A percentile compares a stretch with the other conserved stretches of the same genome.
These are phyloP conservation scores for Cynopterus brachyotis DNA, from an alignment of 2,113 vertebrate species.

Conservation along the genomic window DNA sequence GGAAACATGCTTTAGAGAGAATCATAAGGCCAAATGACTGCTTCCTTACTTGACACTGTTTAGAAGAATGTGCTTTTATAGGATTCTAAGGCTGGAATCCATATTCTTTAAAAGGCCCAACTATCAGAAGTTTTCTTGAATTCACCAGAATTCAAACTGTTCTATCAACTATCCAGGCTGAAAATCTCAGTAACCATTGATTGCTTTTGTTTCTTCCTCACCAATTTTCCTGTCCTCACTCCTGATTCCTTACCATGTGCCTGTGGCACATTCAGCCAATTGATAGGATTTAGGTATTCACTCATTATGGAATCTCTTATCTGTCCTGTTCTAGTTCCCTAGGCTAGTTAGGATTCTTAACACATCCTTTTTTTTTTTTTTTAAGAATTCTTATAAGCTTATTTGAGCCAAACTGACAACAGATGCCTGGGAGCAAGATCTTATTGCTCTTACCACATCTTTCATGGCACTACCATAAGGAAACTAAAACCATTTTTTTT, in stretches of 20 bases:
- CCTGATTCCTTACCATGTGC: not conserved
- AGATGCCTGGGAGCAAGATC: no score
- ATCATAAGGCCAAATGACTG: not conserved
- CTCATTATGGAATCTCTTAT: not conserved
- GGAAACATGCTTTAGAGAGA: constrained; percentile 36
- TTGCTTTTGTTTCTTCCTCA: not conserved
- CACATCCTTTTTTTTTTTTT: no score
- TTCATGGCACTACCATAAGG: not conserved
- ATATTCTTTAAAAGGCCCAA: constrained; percentile 33
- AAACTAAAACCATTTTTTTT: not conserved
- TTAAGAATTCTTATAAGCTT: no score
- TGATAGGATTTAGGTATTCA: not conserved
- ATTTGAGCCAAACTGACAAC: no score
- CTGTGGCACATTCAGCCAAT: not conserved
- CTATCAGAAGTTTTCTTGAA: constrained; percentile 25
- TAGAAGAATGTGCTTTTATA: constrained; percentile 48
- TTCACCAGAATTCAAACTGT: constrained; percentile 7
- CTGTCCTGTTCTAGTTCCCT: not conserved
- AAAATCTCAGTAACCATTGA: not conserved
- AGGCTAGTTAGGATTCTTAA: not conserved
- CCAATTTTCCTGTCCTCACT: not conserved
- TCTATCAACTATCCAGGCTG: not conserved
- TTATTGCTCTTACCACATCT: not conserved
- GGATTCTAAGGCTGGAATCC: constrained; percentile 34
- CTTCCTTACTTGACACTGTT: constrained; percentile 55